phyloP scores from a whole-genome alignment of 2,888 invertebrate species.

The Tolmerus cingulatus region DNA sequence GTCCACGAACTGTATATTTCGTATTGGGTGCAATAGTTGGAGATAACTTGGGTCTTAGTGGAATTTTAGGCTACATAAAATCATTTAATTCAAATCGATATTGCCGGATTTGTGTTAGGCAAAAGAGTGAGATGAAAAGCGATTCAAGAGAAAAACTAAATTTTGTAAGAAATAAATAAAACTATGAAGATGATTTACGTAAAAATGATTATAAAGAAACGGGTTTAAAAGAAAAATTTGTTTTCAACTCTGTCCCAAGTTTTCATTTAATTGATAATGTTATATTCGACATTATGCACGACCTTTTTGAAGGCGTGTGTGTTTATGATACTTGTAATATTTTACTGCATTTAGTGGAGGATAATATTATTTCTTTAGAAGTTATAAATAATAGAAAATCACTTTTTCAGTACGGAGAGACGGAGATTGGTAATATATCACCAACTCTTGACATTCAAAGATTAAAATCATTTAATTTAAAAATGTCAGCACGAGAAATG shows the following conservation, averaged over 20 bases:
- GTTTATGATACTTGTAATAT: conserved; percentile 49
- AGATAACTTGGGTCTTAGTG: conserved; percentile 49
- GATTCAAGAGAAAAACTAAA: conserved; percentile 29
- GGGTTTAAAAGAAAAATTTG: conserved; percentile 46
- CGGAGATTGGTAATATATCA: conserved; percentile 46
- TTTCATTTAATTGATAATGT: conserved; percentile 50
- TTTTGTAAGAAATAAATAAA: conserved; percentile 43
- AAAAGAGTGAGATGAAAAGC: conserved; percentile 43
- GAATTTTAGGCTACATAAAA: conserved; percentile 48
- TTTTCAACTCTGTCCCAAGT: conserved; percentile 45
- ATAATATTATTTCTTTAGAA: conserved; percentile 45
- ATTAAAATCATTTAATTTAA: conserved; percentile 45
- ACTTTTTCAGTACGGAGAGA: conserved; percentile 49
- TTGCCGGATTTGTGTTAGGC: conserved; percentile 49
- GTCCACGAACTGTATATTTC: background rate
- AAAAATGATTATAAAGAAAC: conserved; percentile 44
- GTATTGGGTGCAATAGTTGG: background rate
- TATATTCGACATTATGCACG: conserved; percentile 51
- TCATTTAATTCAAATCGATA: conserved; percentile 50
- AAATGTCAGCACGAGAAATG: conserved; percentile 49
- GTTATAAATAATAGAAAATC: conserved; percentile 49
- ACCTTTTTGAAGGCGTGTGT: conserved; percentile 51
- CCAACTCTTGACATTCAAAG: conserved; percentile 29
- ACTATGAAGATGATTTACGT: conserved; percentile 43
- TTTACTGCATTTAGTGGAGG: conserved; percentile 43